Percentiles rank a stretch among this genome's conserved stretches.
Evolutionary conservation across 1,140 invertebrate genomes (phyloP).

Genomic region (Oncopodura yosiiana): DNA sequence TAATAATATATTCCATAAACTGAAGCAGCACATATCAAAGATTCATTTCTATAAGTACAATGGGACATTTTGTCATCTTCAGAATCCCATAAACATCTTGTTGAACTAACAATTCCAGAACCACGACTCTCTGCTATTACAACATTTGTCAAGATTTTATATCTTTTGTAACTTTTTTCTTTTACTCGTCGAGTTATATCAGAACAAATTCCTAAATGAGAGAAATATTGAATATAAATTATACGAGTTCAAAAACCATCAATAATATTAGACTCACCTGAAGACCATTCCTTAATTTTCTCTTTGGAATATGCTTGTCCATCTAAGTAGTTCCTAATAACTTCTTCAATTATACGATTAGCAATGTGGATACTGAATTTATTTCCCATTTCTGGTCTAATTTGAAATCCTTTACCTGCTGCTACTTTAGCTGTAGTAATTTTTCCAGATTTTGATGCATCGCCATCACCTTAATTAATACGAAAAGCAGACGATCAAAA

Average conservation of each 20-base stretch:
- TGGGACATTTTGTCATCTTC: slow-evolving; percentile 45
- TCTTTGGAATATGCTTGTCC: slow-evolving; percentile 37
- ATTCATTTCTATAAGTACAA: slow-evolving; percentile 39
- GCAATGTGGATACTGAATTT: slow-evolving; percentile 35
- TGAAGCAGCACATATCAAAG: slow-evolving; percentile 31
- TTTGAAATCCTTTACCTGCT: not conserved
- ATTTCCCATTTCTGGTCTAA: slow-evolving; percentile 13
- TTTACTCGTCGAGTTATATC: not conserved
- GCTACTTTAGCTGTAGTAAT: not conserved
- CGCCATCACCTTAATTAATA: not conserved
- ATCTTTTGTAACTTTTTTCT: slow-evolving; percentile 39
- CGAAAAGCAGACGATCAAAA: too few relatives aligned
- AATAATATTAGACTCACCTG: slow-evolving; percentile 34
- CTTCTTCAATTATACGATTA: slow-evolving; percentile 29
- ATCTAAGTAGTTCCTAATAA: slow-evolving; percentile 29
- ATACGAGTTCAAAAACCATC: too few relatives aligned
- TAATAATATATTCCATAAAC: slow-evolving; percentile 34
- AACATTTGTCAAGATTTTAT: slow-evolving; percentile 45
- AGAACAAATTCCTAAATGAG: not conserved
- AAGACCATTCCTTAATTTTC: slow-evolving; percentile 38
- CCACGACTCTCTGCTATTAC: slow-evolving; percentile 44
- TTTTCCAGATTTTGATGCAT: too few relatives aligned
- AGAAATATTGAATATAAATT: slow-evolving; percentile 4
- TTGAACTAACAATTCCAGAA: slow-evolving; percentile 43
- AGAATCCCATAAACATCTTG: slow-evolving; percentile 46